These are phyloP conservation scores for Alligator sinensis DNA, from an alignment of 2,113 vertebrate species.

Conservation along the genomic window DNA sequence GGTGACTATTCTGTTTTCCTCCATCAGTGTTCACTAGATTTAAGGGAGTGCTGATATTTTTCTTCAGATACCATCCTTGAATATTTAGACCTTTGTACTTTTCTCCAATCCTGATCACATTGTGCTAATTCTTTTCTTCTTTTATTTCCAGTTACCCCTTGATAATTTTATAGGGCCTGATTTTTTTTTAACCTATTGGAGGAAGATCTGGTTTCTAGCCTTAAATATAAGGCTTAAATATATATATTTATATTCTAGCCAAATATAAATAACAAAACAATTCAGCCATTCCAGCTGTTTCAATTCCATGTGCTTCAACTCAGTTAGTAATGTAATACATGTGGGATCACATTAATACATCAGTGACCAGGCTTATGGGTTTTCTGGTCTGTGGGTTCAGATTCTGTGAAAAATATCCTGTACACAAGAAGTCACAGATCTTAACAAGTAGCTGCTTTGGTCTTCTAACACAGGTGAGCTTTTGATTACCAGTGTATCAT, in stretches of 20 bases:
- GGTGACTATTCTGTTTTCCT: slow-evolving; percentile 36
- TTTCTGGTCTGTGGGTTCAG: slow-evolving; percentile 2
- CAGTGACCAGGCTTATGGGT: slow-evolving; percentile 5
- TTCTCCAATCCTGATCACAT: slow-evolving; percentile 30
- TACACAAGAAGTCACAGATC: neutral
- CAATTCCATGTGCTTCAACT: neutral
- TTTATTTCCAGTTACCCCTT: slow-evolving; percentile 25
- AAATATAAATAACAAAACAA: slow-evolving; percentile 11
- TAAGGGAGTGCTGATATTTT: neutral
- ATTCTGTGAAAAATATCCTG: slow-evolving; percentile 8
- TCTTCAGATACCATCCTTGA: slow-evolving; percentile 18
- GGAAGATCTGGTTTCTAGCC: slow-evolving; percentile 33
- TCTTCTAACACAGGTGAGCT: slow-evolving; percentile 58
- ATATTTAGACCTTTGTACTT: slow-evolving; percentile 8
- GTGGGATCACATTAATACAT: neutral
- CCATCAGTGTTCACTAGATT: slow-evolving; percentile 29
- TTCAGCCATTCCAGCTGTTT: neutral
- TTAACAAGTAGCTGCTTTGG: slow-evolving; percentile 26
- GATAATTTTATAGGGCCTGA: slow-evolving; percentile 36
- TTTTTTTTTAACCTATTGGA: slow-evolving; percentile 41
- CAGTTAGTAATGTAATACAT: neutral
- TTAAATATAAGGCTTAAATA: no score
- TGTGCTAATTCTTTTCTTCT: slow-evolving; percentile 61
- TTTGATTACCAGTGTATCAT: slow-evolving; percentile 27
- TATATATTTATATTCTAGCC: no score